These are phyloP conservation scores for Hylia prasina DNA, from an alignment of 2,113 vertebrate genomes.

Conservation along the genomic window DNA sequence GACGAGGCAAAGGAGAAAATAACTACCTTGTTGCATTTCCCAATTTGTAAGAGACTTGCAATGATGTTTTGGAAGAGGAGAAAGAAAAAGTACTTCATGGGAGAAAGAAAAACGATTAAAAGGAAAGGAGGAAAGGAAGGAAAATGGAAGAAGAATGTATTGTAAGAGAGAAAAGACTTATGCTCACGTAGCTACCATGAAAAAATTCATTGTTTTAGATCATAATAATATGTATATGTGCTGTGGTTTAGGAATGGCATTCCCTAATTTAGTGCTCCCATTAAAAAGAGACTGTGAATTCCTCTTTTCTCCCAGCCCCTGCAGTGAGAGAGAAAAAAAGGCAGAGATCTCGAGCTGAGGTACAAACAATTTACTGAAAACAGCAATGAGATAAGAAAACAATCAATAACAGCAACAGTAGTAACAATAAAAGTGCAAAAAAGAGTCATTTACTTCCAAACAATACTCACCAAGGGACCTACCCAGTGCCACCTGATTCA, in stretches of 20 bases:
- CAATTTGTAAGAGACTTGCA: not conserved
- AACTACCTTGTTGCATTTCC: not conserved
- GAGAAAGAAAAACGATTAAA: not conserved
- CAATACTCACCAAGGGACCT: fast-evolving
- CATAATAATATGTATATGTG: not conserved
- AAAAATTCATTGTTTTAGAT: not conserved
- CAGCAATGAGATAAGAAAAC: not conserved
- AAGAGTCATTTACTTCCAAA: not conserved
- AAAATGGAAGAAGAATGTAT: not conserved
- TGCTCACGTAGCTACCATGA: not conserved
- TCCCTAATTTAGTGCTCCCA: not conserved
- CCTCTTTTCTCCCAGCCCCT: not conserved
- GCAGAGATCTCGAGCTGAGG: not conserved
- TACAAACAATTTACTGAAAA: not conserved
- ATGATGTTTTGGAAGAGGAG: not conserved
- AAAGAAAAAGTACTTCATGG: not conserved
- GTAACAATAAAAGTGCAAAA: not conserved
- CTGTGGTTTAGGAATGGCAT: fast-evolving
- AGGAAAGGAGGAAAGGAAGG: not conserved
- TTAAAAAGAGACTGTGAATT: fast-evolving
- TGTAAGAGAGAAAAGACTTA: not conserved
- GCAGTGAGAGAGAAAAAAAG: not conserved
- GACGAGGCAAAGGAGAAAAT: not conserved
- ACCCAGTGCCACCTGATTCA: fast-evolving
- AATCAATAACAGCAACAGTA: not conserved